Base-by-base conservation (phyloP, 2,888 invertebrate genomes). In the Trisateles emortualis region DNA sequence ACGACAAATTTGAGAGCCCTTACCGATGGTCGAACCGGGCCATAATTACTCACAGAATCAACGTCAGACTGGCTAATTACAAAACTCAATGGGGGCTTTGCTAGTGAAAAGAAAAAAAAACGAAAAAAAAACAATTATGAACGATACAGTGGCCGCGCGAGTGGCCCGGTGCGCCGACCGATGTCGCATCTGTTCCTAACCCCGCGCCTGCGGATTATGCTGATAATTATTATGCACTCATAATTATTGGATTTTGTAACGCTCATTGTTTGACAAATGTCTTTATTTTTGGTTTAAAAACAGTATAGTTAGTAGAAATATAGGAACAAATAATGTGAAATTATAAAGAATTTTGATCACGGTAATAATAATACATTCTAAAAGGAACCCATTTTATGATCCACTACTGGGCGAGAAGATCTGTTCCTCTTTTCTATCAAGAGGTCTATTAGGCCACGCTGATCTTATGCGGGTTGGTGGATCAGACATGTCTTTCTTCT, bases 111-210 rank as follows among this genome's bases (percentile, higher is more conserved):
- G 83, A 83, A 80, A 70, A 65, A 63, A 26, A 8, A 41, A 56
- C 52, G 56, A 78, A 81, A 86, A 85, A 85, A 83, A 80, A 70
- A 74, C 86, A 87, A 90, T 92, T 91, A 90, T 90, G 83, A 86
- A 91, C 92, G 91, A 84, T 87, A 91, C 91, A 92, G 88, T 92
- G 91, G 89, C 87, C 84, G 74, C 79, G 64, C 69, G 87, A 90
- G 90, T 85, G 90, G 91, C 91, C 91, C 89, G 91, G 90, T 91
- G 92, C 74, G 71, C 78, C 88, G 91, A 74, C 70, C 77, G 53
- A 48, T 79, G 89, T 81, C 91, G 83, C 92, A 92, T 92, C 92
- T 92, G 92, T 89, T 88, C 86, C 59, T 70, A 81, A 81, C 87
- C 83, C 82, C 75, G 78, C 78, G 89, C 81, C 81, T 74, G 76